phyloP scores from a whole-genome alignment of 1,140 invertebrate species.

The Drosophila ananassae region DNA sequence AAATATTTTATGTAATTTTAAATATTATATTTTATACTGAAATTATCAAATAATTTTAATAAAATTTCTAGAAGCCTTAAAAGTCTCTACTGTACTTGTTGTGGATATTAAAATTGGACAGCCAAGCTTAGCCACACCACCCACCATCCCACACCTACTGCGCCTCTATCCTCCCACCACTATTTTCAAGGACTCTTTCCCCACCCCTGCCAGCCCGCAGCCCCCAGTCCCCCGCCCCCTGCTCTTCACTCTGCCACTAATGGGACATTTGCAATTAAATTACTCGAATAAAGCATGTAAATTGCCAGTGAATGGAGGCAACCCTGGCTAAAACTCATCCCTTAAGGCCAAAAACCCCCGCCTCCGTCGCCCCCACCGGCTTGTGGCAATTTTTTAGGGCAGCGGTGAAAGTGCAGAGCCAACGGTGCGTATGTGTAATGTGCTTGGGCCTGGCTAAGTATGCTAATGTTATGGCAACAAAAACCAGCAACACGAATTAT shows the following conservation, averaged over 20 bases:
- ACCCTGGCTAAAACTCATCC: slow-evolving; percentile 10
- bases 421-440: slow-evolving; percentile 76
- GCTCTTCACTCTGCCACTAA: slow-evolving; percentile 59
- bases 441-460: slow-evolving; percentile 62
- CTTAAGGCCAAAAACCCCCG: background rate
- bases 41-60: no score
- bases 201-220: background rate
- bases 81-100: slow-evolving; percentile 14
- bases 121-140: slow-evolving; percentile 26
- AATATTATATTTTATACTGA: no score
- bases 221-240: slow-evolving; percentile 6
- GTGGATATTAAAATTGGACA: slow-evolving; percentile 39
- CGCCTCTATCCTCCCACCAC: background rate
- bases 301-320: slow-evolving; percentile 72
- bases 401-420: slow-evolving; percentile 54
- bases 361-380: background rate
- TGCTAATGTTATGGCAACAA: slow-evolving; percentile 57
- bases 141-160: background rate
- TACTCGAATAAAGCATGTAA: slow-evolving; percentile 82
- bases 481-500: background rate
- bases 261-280: slow-evolving; percentile 81
- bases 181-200: slow-evolving; percentile 2
- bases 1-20: no score
- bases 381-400: slow-evolving; percentile 3
- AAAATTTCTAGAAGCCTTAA: background rate